These are phyloP conservation scores for Carlito syrichta DNA, from an alignment of 2,113 vertebrate species.

Conservation along the genomic window DNA sequence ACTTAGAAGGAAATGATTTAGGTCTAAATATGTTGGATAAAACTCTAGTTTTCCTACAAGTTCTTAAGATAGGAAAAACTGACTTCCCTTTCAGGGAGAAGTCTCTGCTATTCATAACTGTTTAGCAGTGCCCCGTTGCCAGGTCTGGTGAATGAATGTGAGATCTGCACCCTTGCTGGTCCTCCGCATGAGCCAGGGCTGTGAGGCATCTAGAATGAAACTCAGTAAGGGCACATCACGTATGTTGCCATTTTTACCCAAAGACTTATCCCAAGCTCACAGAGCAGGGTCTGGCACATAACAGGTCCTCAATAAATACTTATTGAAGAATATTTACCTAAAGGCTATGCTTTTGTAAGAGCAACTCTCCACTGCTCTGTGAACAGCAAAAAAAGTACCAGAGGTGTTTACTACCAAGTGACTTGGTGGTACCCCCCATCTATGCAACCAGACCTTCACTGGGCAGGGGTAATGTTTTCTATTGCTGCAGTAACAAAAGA, in stretches of 20 bases:
- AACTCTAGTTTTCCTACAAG: not conserved
- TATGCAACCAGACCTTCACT: not conserved
- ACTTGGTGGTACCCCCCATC: not conserved
- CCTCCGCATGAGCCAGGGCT: not conserved
- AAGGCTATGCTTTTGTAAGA: not conserved
- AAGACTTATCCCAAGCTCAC: not conserved
- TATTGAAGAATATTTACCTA: not conserved
- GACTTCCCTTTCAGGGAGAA: not conserved
- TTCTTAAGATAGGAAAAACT: not conserved
- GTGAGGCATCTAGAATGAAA: not conserved
- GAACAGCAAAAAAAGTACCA: not conserved
- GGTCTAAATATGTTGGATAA: not conserved
- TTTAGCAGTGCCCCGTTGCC: not conserved
- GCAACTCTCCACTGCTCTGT: not conserved
- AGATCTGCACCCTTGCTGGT: rapidly evolving
- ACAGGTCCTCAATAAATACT: not conserved
- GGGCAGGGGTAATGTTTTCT: not conserved
- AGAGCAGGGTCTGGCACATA: not conserved
- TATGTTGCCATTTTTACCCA: not conserved
- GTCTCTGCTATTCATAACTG: not conserved
- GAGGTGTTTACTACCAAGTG: not conserved
- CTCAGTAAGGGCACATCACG: not conserved
- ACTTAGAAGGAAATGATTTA: not conserved
- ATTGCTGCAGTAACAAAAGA: not conserved
- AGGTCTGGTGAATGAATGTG: not conserved